Evolutionary conservation across 2,888 invertebrate genomes (phyloP).

Genomic region (Brassicogethes aeneus): DNA sequence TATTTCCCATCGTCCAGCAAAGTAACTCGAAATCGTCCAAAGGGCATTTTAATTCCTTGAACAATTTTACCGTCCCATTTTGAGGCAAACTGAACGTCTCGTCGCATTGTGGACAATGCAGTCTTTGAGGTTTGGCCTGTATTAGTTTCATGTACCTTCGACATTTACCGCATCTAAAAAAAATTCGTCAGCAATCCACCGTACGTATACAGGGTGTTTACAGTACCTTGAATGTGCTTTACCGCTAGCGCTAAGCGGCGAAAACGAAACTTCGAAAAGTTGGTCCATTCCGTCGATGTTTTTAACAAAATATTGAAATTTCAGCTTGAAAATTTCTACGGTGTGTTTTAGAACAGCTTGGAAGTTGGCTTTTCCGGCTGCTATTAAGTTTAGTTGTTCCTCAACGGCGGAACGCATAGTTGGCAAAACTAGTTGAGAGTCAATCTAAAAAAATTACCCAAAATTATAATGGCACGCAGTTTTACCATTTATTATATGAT

Average conservation of each 20-base stretch:
- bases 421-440: constrained; percentile 89
- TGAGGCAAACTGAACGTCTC: constrained; percentile 93
- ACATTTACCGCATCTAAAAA: constrained; percentile 74
- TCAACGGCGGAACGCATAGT: constrained; percentile 98
- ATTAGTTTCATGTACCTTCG: constrained; percentile 96
- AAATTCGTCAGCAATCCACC: no score
- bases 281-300: constrained; percentile 96
- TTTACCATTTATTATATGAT: no score
- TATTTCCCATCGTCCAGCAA: constrained; percentile 87
- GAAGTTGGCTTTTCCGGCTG: constrained; percentile 82
- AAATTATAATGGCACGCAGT: neutral
- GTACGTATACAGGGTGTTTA: neutral
- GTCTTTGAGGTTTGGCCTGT: constrained; percentile 83
- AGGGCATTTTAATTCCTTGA: constrained; percentile 93
- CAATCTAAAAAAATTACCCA: no score
- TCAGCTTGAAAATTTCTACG: constrained; percentile 85
- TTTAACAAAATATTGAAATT: constrained; percentile 94
- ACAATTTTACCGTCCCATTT: constrained; percentile 85
- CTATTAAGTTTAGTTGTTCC: constrained; percentile 89
- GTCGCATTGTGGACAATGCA: constrained; percentile 93
- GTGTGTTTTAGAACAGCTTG: constrained; percentile 83
- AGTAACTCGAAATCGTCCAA: constrained; percentile 95
- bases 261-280: constrained; percentile 94
- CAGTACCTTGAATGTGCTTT: constrained; percentile 70
- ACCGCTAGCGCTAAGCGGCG: constrained; percentile 88